Evolutionary conservation across 1,140 invertebrate species (phyloP), one percentile per base, ranked within the genome.

Genomic region (Pachyrhynchus sulphureomaculatus): DNA sequence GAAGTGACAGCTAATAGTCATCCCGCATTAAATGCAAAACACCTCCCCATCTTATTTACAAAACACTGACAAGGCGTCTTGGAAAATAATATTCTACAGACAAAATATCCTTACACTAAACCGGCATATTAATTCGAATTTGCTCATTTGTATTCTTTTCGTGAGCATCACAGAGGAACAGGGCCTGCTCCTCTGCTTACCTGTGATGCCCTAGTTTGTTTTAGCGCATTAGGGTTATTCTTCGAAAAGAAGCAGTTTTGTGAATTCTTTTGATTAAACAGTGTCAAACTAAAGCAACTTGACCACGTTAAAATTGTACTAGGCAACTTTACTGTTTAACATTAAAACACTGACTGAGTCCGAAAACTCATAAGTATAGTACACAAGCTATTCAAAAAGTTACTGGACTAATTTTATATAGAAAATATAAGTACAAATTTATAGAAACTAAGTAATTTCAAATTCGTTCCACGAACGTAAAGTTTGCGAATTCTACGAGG

Each of bases 71-170:
- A 51, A 59, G 45, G 34, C 44, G 56, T 42, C 60, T 52, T 34
- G 12, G 42, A 62, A 55, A 48, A 62, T 62, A 62, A 62, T 62
- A 62, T 62, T 53, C 60, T 32, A 56, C 44, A 56, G 42, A 62
- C 60, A 62, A 56, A 62, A 62, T 49, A 62, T 62, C 60, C 44
- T 55, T 44, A 32, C 34, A 56, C 60, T 33, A 51, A 62, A 21
- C 13, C 52, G 45, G 60, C 51, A 62, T 62, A 62, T 49, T 62
- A 62, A 62, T 62, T 55, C 24, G 44, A 41, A 48, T 8, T 41
- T 2, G 41, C 60, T 62, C 53, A 62, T 62, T 62, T 56, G 60
- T 62, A 62, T 62, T 62, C 60, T 55, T 55, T 26, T 18, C 48
- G 18, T 17, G 59, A 23, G 17, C 49, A 51, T 41, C 20, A 51